Conservation (phyloP, 1,140 invertebrate genomes). For the Formica selysi region DNA sequence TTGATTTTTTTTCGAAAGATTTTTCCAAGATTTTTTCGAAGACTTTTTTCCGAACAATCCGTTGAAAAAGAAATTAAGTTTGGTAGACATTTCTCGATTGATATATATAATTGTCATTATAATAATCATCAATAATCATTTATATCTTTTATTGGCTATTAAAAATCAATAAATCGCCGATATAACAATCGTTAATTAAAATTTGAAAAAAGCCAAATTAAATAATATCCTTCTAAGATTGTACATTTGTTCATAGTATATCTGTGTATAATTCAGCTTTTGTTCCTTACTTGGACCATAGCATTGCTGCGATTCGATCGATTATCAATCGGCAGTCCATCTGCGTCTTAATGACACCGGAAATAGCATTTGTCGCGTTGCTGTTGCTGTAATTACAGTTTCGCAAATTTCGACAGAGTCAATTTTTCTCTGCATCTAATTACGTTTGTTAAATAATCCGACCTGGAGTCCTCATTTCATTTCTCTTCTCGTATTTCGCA, state of each 20-base stretch:
- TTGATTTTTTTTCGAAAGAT: not conserved
- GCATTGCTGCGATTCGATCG: not conserved
- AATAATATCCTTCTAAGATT: slow-evolving; percentile 10
- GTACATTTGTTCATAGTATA: no score
- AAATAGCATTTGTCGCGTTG: slow-evolving; percentile 31
- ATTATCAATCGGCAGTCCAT: slow-evolving; percentile 14
- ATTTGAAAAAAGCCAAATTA: not conserved
- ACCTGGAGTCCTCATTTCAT: not conserved
- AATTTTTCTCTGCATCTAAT: slow-evolving; percentile 24
- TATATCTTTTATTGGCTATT: not conserved
- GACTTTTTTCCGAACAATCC: not conserved
- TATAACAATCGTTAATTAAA: slow-evolving; percentile 22
- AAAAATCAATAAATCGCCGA: not conserved
- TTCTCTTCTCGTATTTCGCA: slow-evolving; percentile 36
- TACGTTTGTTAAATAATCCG: slow-evolving; percentile 22
- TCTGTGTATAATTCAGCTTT: not conserved
- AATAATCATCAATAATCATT: not conserved
- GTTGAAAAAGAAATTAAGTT: not conserved
- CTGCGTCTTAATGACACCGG: not conserved
- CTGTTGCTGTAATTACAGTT: slow-evolving; percentile 7
- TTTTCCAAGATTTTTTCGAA: no score
- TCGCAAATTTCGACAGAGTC: slow-evolving; percentile 27
- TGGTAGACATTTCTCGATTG: not conserved
- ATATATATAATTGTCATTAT: not conserved
- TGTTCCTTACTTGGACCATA: slow-evolving; percentile 58